phyloP scores from a whole-genome alignment of 2,797 vertebrate genomes.

The Leptoclinus maculatus region DNA sequence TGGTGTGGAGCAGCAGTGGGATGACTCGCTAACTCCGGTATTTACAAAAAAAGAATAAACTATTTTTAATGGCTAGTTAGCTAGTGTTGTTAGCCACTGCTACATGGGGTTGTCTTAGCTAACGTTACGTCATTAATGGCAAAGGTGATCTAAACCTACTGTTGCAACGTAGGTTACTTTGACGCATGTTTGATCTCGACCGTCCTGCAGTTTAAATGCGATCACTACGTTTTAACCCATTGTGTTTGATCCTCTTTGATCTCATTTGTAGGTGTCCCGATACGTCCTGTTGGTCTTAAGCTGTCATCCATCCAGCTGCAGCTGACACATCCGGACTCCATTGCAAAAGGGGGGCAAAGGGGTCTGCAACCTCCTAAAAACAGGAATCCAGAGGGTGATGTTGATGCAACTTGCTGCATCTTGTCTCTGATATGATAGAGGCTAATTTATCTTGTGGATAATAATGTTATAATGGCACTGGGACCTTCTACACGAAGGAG shows the following conservation, averaged over 20 bases:
- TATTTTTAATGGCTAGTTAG: neutral
- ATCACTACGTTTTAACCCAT: neutral
- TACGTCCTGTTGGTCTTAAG: slow-evolving; percentile 18
- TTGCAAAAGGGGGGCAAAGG: neutral
- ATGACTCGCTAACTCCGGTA: slow-evolving; percentile 23
- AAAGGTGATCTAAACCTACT: neutral
- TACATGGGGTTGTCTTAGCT: neutral
- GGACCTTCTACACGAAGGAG: slow-evolving; percentile 31
- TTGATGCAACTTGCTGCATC: neutral
- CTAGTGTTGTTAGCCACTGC: rapidly evolving
- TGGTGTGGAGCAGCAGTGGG: neutral
- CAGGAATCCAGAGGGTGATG: neutral
- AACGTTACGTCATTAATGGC: neutral
- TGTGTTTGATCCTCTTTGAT: neutral
- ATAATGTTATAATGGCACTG: slow-evolving; percentile 37
- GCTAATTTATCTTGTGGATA: slow-evolving; percentile 1
- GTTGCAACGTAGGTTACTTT: no score
- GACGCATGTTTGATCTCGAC: neutral
- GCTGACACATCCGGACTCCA: slow-evolving; percentile 41
- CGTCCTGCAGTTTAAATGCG: neutral
- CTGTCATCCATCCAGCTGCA: slow-evolving; percentile 2
- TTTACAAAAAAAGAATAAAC: neutral
- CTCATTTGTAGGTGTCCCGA: slow-evolving; percentile 25
- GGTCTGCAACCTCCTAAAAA: neutral
- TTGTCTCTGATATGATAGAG: no score